These are phyloP conservation scores for Centroberyx gerrardi DNA, from an alignment of 2,797 vertebrate species.

Conservation along the genomic window DNA sequence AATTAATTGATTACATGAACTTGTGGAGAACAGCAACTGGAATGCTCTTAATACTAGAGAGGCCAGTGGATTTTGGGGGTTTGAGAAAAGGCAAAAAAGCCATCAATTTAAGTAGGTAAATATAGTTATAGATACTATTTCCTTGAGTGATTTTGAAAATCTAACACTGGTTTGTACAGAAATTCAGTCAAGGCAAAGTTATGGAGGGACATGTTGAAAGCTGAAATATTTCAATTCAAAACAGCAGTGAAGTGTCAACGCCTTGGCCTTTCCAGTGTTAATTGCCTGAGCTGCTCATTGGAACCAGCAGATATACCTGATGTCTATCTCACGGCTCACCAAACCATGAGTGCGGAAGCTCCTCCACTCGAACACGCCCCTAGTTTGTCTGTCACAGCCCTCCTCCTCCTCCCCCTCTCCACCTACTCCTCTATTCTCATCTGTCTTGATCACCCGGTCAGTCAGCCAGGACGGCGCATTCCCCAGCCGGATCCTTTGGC, in stretches of 20 bases:
- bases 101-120: neutral
- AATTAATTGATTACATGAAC: too few relatives aligned
- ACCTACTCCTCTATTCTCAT: conserved; percentile 6
- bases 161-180: neutral
- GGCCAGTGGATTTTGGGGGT: neutral
- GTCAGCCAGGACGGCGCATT: neutral
- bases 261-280: conserved; percentile 37
- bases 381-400: neutral
- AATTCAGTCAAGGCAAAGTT: neutral
- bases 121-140: neutral
- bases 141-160: neutral
- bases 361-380: neutral
- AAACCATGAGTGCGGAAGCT: conserved; percentile 1
- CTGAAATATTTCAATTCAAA: conserved; percentile 10
- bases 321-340: conserved; percentile 31
- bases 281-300: conserved; percentile 35
- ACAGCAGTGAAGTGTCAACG: conserved; percentile 14
- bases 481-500: conserved; percentile 2
- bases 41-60: neutral
- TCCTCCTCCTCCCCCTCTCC: neutral
- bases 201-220: too few relatives aligned
- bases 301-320: conserved; percentile 25
- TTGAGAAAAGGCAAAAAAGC: neutral
- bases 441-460: conserved; percentile 30
- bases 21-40: too few relatives aligned